Base-by-base conservation (phyloP, 2,888 invertebrate genomes). In the Clistopyga incitator region DNA sequence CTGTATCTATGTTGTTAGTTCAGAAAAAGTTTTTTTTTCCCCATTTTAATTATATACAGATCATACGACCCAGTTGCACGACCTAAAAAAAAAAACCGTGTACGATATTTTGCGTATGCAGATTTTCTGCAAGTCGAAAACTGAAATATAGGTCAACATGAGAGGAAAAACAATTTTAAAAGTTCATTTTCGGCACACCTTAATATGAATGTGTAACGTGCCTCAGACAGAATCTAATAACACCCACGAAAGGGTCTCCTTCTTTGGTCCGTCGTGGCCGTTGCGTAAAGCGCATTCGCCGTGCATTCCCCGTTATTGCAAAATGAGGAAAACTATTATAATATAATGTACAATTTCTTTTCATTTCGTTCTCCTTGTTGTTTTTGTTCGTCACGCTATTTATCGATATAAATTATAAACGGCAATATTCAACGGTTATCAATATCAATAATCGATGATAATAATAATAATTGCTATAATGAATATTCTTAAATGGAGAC, bases 221-320 rank as follows among this genome's bases (percentile, higher is more conserved):
- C 78, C 84, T 79, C 76, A 81, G 79, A 82, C 59, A 74, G 81
- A 81, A 81, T 83, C 76, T 84, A 76, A 78, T 82, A 65, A 65
- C 77, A 79, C 84, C 79, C 78, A 29, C 52, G 45, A 82, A 72
- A 76, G 78, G 82, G 76, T 72, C 81, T 77, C 59, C 78, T 81
- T 91, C 91, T 91, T 91, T 91, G 91, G 91, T 91, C 90, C 91
- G 89, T 89, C 87, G 87, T 89, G 89, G 85, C 84, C 78, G 50
- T 82, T 82, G 82, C 85, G 77, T 67, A 74, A 79, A 81, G 76
- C 77, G 81, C 83, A 84, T 80, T 70, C 45, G 79, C 83, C 84
- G 80, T 78, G 78, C 84, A 88, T 90, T 90, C 89, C 86, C 89
- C 88, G 87, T 87, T 77, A 85, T 83, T 78, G 78, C 85, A 72